Base-by-base conservation (phyloP, 2,888 invertebrate genomes). In the Chelonus formosanus region DNA sequence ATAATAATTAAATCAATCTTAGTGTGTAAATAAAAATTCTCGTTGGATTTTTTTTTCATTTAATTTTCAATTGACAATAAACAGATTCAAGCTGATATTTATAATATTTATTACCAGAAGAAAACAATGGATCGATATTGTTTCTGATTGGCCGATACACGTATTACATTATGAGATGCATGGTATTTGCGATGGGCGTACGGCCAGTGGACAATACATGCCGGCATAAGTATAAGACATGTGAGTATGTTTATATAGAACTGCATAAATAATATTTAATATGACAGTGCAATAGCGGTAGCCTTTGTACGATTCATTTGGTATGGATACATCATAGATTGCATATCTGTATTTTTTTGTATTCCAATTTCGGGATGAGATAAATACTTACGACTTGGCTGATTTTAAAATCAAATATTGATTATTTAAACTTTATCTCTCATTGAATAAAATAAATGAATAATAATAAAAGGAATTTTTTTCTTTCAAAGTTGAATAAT, bases 71-170 rank as follows among this genome's bases (percentile, higher is more conserved):
- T 44, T 61, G 53, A 61, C 31, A 48, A 48, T 48, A 67, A 69
- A 64, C 59, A 60, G 56, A 59, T 34, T 50, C 58, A 59, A 48
- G 54, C 32, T 73, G 76, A 78, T 79, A 78, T 80, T 80, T 76
- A 74, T 71, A 81, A 83, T 83, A 84, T 84, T 84, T 84, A 84
- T 84, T 79, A 80, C 78, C 72, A 65, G 58, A 52, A 40, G 70
- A 75, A 73, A 81, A 84, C 84, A 84, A 84, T 84, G 84, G 81
- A 83, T 84, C 82, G 84, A 84, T 83, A 83, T 83, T 84, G 81
- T 82, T 84, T 82, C 78, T 80, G 83, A 84, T 84, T 82, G 83
- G 79, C 66, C 58, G 62, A 62, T 59, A 64, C 61, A 48, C 35
- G 55, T 40, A 52, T 56, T 58, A 44, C 62, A 44, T 32, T n/a